Percentiles rank a stretch among this genome's conserved stretches.
These are phyloP conservation scores for Megalops cyprinoides DNA, from an alignment of 2,797 vertebrate species.

Conservation along the genomic window DNA sequence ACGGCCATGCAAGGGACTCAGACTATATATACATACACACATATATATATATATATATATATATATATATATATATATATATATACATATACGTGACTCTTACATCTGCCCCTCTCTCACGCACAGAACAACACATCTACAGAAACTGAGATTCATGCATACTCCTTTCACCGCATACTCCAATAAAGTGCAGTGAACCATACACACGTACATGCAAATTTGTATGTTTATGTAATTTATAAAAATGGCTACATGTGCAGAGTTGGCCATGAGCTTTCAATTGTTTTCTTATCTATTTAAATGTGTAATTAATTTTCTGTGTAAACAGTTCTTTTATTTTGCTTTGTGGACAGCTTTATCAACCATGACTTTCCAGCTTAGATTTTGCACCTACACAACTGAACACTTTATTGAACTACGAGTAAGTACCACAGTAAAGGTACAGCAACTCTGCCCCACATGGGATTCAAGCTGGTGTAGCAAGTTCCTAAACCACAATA, in stretches of 20 bases:
- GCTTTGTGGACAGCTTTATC: no score
- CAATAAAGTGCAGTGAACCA: neutral
- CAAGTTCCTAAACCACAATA: neutral
- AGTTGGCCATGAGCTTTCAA: neutral
- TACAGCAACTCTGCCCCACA: neutral
- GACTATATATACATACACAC: neutral
- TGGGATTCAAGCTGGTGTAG: neutral
- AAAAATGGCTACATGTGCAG: neutral
- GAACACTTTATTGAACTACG: neutral
- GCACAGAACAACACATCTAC: neutral
- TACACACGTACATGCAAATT: constrained; percentile 7
- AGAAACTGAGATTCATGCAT: neutral
- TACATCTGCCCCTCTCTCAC: constrained; percentile 8
- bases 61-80: neutral
- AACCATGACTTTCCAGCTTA: no score
- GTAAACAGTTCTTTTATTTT: neutral
- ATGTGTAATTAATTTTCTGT: neutral
- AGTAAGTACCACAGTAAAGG: neutral
- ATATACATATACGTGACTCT: neutral
- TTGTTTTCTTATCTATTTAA: neutral
- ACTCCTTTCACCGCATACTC: neutral
- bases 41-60: neutral
- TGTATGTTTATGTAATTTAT: constrained; percentile 9
- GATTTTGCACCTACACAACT: neutral
- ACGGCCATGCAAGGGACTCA: neutral